These are phyloP conservation scores for Platypus cylindrus DNA, from an alignment of 2,888 invertebrate species.

Conservation along the genomic window DNA sequence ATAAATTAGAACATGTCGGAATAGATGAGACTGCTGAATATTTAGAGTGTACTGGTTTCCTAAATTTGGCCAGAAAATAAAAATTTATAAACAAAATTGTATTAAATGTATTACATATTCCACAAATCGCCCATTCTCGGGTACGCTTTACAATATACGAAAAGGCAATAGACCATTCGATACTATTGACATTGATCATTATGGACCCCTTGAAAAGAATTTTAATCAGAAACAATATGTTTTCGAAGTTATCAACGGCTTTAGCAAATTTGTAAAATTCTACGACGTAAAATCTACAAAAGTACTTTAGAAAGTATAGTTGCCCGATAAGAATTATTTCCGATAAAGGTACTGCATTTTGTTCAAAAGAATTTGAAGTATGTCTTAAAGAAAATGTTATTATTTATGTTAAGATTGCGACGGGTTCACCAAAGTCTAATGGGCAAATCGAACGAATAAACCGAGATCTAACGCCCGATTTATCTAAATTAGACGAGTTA, in stretches of 20 bases:
- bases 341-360: constrained; percentile 30
- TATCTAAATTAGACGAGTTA: constrained; percentile 5
- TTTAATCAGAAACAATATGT: constrained; percentile 23
- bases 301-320: no score
- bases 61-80: constrained; percentile 1
- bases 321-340: constrained; percentile 25
- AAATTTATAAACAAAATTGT: constrained; percentile 5
- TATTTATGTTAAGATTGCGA: constrained; percentile 8
- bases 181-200: constrained; percentile 7
- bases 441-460: constrained; percentile 9
- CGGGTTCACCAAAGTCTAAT: constrained; percentile 5
- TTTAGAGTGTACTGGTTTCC: constrained; percentile 6
- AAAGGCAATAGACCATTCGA: constrained; percentile 19
- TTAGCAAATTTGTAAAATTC: constrained; percentile 24
- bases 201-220: constrained; percentile 15
- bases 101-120: constrained; percentile 6
- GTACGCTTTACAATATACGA: constrained; percentile 20
- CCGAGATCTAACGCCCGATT: constrained; percentile 8
- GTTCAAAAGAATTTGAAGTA: constrained; percentile 22
- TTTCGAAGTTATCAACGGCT: constrained; percentile 24
- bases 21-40: constrained; percentile 3
- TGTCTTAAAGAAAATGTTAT: constrained; percentile 24
- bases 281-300: constrained; percentile 23
- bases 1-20: constrained; percentile 5
- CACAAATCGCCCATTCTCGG: constrained; percentile 19